Evolutionary conservation across 1,140 invertebrate species (phyloP).

Genomic region (Neodiprion fabricii): DNA sequence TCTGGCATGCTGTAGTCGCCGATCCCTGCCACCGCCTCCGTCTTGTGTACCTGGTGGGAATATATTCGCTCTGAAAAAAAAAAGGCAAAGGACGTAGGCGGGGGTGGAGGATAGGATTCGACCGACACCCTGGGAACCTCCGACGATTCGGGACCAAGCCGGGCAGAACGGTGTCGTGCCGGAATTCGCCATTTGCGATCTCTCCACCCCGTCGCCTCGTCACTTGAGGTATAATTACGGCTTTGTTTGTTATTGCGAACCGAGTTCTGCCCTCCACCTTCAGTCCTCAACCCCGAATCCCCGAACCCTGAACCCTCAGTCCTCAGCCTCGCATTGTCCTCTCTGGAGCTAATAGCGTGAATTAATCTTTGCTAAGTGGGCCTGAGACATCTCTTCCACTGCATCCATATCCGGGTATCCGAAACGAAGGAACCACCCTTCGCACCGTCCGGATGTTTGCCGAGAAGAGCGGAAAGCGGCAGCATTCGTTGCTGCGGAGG

Average conservation of each 20-base stretch:
- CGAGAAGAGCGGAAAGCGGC: background rate
- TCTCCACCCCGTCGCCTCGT: constrained; percentile 1
- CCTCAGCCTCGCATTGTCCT: constrained; percentile 35
- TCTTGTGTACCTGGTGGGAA: no score
- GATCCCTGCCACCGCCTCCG: no score
- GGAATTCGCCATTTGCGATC: background rate
- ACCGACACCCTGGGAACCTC: constrained; percentile 25
- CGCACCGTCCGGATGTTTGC: background rate
- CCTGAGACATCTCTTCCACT: constrained; percentile 40
- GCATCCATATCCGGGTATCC: constrained; percentile 47
- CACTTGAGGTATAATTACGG: constrained; percentile 42
- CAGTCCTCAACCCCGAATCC: no score
- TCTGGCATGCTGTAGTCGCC: no score
- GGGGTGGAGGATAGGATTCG: constrained; percentile 9
- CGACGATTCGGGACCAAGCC: background rate
- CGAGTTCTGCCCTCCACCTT: constrained; percentile 14
- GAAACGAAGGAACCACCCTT: background rate
- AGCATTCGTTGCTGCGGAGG: background rate
- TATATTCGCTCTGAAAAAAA: no score
- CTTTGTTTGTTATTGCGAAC: constrained; percentile 53
- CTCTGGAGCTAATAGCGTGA: constrained; percentile 47
- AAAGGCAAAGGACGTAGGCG: constrained; percentile 12
- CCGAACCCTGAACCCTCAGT: no score
- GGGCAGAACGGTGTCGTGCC: background rate
- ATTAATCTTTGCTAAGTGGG: constrained; percentile 52